These are phyloP conservation scores for Bolinopsis microptera DNA, from an alignment of 37 sponge, comb jelly and placozoan genomes.

Conservation along the genomic window DNA sequence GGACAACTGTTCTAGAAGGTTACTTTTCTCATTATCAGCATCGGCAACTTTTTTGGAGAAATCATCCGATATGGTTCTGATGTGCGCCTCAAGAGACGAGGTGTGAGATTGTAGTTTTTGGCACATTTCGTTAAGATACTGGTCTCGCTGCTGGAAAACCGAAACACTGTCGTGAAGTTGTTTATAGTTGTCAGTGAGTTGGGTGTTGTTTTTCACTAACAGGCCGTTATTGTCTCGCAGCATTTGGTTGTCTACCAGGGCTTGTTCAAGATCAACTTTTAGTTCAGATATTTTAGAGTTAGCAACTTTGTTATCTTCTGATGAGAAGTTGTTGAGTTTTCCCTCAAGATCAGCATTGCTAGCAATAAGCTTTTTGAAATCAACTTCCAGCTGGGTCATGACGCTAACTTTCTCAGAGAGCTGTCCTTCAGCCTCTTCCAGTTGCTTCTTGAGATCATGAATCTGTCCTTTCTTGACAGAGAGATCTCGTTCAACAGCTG, in stretches of 20 bases:
- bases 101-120: neutral
- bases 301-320: neutral
- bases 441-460: neutral
- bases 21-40: neutral
- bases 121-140: conserved; percentile 13
- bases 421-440: neutral
- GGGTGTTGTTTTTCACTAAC: conserved; percentile 11
- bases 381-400: conserved; percentile 8
- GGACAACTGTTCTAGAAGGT: neutral
- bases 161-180: conserved; percentile 14
- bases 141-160: conserved; percentile 23
- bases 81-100: neutral
- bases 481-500: conserved; percentile 12
- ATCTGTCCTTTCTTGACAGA: neutral
- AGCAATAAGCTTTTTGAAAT: neutral
- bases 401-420: neutral
- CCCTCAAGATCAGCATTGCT: conserved; percentile 59
- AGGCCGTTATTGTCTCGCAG: neutral
- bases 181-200: conserved; percentile 9
- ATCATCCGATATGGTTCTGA: neutral
- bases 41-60: neutral
- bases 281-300: neutral
- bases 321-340: conserved; percentile 17
- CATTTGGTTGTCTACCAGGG: neutral
- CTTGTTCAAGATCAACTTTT: neutral